Percentiles rank a stretch among this genome's conserved stretches.
Evolutionary conservation across 2,797 vertebrate species (phyloP).

Genomic region (Sebastes paucispinis): DNA sequence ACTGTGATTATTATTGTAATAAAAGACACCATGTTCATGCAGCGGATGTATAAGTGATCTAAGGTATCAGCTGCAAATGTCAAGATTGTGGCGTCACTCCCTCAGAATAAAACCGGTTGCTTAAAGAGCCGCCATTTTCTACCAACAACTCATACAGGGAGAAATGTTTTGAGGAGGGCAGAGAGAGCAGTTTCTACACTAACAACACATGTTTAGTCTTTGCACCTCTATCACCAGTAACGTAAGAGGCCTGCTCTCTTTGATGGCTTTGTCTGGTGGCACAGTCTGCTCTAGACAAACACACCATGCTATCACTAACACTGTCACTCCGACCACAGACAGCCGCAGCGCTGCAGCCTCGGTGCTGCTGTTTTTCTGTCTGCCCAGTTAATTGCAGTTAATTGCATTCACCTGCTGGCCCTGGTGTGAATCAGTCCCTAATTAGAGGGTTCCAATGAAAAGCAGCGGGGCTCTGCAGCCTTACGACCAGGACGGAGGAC

Average conservation of each 20-base stretch:
- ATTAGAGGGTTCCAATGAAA: constrained; percentile 43
- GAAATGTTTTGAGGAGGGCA: neutral
- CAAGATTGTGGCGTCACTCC: neutral
- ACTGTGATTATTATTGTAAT: neutral
- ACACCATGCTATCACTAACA: neutral
- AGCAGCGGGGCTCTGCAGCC: constrained; percentile 33
- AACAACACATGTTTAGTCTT: neutral
- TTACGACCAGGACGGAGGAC: neutral
- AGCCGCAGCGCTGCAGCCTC: neutral
- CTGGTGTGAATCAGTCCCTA: constrained; percentile 31
- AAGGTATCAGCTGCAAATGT: constrained; percentile 21
- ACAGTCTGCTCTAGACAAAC: neutral
- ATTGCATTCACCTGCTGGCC: constrained; percentile 56
- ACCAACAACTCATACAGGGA: neutral
- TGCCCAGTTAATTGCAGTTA: constrained; percentile 51
- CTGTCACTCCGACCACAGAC: neutral
- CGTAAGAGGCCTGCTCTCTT: neutral
- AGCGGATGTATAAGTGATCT: neutral
- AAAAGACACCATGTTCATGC: neutral
- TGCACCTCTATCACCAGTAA: neutral
- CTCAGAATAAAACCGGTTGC: neutral
- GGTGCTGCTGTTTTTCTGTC: constrained; percentile 9
- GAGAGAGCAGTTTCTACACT: neutral
- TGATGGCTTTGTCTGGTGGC: neutral
- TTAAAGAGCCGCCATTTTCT: neutral